A percentile compares a stretch with the other conserved stretches of the same genome.
These are phyloP conservation scores for Thermophis baileyi DNA, from an alignment of 2,113 vertebrate species.

Conservation along the genomic window DNA sequence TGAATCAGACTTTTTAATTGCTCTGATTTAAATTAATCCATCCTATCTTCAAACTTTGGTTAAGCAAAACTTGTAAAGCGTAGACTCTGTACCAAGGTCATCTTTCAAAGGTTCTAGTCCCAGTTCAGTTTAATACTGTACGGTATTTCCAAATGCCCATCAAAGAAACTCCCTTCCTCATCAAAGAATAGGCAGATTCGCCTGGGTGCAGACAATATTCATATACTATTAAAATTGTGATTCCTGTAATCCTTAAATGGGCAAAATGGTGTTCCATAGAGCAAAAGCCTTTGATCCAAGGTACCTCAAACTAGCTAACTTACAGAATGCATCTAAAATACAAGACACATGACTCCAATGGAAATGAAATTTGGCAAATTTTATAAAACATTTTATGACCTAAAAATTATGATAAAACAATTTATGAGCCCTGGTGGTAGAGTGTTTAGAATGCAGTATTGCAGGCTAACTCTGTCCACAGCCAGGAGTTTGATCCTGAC, in stretches of 20 bases:
- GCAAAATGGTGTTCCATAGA: background rate
- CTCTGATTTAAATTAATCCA: background rate
- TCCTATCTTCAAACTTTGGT: background rate
- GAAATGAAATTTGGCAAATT: background rate
- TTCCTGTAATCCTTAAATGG: background rate
- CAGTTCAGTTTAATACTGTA: background rate
- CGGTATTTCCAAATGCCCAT: background rate
- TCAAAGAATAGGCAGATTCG: background rate
- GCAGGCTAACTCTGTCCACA: background rate
- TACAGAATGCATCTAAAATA: background rate
- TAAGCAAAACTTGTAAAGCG: background rate
- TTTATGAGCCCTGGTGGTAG: background rate
- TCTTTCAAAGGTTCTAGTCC: background rate
- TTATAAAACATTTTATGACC: background rate
- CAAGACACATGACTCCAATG: background rate
- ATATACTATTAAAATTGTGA: background rate
- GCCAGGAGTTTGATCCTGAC: background rate
- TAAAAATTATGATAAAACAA: background rate
- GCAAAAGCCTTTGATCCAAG: background rate
- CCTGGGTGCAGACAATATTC: background rate
- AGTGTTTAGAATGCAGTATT: background rate
- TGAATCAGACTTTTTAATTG: background rate
- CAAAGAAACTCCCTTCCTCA: background rate
- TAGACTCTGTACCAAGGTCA: background rate
- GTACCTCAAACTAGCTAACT: background rate